Percentiles rank a stretch among this genome's conserved stretches.
These are phyloP conservation scores for Synergus gifuensis DNA, from an alignment of 2,888 invertebrate species.

Conservation along the genomic window DNA sequence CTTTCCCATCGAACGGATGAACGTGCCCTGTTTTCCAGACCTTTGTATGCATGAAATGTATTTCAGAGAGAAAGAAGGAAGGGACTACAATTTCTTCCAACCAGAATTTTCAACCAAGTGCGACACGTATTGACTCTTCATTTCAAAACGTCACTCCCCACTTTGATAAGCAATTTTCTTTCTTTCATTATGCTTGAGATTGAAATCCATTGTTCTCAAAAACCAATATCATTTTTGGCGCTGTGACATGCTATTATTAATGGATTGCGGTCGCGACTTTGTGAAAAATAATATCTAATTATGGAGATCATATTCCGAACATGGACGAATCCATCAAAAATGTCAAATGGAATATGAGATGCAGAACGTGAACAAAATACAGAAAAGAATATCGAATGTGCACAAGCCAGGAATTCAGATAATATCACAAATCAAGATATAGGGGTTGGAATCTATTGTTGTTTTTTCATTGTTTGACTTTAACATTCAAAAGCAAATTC, in stretches of 20 bases:
- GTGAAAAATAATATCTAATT: not conserved
- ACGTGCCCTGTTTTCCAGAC: constrained; percentile 52
- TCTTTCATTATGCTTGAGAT: not conserved
- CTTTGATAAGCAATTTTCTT: constrained; percentile 34
- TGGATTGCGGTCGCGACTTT: not conserved
- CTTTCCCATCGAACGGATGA: constrained; percentile 44
- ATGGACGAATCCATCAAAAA: constrained; percentile 3
- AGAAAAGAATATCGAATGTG: not conserved
- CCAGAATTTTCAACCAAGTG: constrained; percentile 4
- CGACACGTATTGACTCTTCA: constrained; percentile 22
- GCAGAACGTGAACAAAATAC: not conserved
- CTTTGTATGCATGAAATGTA: constrained; percentile 46
- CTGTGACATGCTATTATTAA: not conserved
- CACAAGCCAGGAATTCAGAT: not conserved
- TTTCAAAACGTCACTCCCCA: not conserved
- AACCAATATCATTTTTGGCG: not conserved
- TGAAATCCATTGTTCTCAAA: constrained; percentile 18
- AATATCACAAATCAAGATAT: not conserved
- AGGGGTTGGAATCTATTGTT: not conserved
- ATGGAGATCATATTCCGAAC: constrained; percentile 4
- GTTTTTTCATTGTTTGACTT: not conserved
- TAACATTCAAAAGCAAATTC: not conserved
- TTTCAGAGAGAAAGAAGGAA: constrained; percentile 11
- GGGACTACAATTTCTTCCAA: not conserved
- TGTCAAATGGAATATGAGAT: constrained; percentile 18